These are phyloP conservation scores for Pseudomyrmex pallidus DNA, from an alignment of 1,140 invertebrate species.

Conservation along the genomic window DNA sequence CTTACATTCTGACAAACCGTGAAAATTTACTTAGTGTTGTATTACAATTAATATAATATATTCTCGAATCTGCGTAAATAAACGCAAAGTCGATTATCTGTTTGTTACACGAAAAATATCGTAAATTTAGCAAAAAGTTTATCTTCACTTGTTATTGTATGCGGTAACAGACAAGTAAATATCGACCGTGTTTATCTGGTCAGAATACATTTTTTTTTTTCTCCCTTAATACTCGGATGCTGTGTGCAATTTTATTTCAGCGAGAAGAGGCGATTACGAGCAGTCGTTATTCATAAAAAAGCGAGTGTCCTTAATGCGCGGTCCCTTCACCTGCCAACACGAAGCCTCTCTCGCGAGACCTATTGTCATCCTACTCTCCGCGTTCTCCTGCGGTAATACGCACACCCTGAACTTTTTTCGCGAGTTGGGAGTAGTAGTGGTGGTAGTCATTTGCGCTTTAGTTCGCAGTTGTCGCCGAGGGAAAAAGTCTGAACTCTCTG, in stretches of 20 bases:
- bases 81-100: slow-evolving; percentile 34
- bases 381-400: not conserved
- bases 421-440: slow-evolving; percentile 18
- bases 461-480: slow-evolving; percentile 4
- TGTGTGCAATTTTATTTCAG: not conserved
- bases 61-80: slow-evolving; percentile 13
- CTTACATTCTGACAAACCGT: slow-evolving; percentile 22
- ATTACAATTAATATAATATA: slow-evolving; percentile 39
- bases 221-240: not conserved
- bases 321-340: not conserved
- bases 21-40: slow-evolving; percentile 13
- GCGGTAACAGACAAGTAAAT: not conserved
- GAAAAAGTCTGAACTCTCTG: slow-evolving; percentile 14
- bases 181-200: not conserved
- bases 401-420: slow-evolving; percentile 7
- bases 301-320: slow-evolving; percentile 12
- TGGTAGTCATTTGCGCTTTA: slow-evolving; percentile 49
- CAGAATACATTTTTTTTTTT: not conserved
- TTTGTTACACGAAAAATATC: slow-evolving; percentile 12
- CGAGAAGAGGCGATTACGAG: not conserved
- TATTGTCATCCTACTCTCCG: not conserved
- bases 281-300: slow-evolving; percentile 11
- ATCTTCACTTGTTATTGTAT: no score
- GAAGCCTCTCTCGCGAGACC: not conserved
- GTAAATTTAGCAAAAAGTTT: not conserved